Percentiles rank a stretch among this genome's conserved stretches.
Conservation (phyloP, 2,797 vertebrate genomes). For the Enteromius fasciolatus region DNA sequence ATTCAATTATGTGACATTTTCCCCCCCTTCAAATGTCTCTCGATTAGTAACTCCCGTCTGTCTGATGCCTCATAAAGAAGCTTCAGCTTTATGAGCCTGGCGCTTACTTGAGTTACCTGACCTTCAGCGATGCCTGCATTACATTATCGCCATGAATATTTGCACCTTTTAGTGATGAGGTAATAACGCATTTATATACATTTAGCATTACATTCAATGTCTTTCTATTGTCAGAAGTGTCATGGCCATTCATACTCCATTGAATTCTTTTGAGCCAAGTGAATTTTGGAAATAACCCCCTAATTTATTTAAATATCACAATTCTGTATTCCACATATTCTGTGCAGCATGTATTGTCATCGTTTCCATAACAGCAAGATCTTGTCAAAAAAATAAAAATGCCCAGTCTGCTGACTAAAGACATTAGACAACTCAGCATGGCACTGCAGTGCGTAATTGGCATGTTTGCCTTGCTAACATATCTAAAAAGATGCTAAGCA, state of each 20-base stretch:
- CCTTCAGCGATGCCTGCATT: background rate
- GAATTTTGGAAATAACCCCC: background rate
- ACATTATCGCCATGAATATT: background rate
- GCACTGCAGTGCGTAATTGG: background rate
- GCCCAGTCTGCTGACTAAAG: background rate
- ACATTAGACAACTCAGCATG: background rate
- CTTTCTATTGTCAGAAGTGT: background rate
- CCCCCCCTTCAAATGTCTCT: conserved; percentile 5
- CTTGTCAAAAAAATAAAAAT: background rate
- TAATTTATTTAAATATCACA: background rate
- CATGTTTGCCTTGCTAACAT: background rate
- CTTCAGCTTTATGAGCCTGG: conserved; percentile 28
- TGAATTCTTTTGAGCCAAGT: background rate
- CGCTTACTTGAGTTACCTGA: background rate
- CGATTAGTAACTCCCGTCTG: conserved; percentile 1
- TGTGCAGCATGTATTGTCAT: background rate
- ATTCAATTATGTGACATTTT: conserved; percentile 51
- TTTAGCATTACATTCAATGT: background rate
- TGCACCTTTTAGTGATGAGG: too few relatives aligned
- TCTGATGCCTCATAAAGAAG: conserved; percentile 39
- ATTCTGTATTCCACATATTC: too few relatives aligned
- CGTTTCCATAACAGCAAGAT: background rate
- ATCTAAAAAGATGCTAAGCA: conserved; percentile 1
- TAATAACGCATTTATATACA: background rate
- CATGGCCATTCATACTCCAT: background rate